Conservation (phyloP, 2,888 invertebrate species). For the Parnassius smintheus region DNA sequence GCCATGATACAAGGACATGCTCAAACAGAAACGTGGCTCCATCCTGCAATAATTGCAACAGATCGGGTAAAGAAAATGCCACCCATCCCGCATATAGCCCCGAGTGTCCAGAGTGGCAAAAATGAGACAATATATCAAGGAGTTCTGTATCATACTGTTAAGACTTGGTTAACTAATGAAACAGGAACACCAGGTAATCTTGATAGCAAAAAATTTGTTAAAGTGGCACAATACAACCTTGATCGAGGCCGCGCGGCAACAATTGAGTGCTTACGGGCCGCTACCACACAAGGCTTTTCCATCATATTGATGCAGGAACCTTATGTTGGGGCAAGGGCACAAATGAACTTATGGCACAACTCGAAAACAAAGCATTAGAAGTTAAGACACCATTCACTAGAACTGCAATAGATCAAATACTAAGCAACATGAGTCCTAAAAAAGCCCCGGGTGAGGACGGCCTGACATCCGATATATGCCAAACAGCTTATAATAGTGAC, state of each 20-base stretch:
- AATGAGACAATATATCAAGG: background rate
- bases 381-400: too few species aligned
- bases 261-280: background rate
- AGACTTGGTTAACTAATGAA: background rate
- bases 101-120: background rate
- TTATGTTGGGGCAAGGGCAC: background rate
- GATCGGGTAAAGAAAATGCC: background rate
- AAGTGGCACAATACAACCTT: too few species aligned
- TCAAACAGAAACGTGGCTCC: background rate
- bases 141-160: background rate
- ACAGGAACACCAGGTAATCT: too few species aligned
- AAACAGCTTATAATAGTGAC: too few species aligned
- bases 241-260: background rate
- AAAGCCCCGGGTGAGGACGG: too few species aligned
- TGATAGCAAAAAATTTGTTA: too few species aligned
- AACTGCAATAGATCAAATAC: too few species aligned
- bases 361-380: too few species aligned
- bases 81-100: background rate
- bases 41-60: background rate
- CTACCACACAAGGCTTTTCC: background rate
- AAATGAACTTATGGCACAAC: too few species aligned
- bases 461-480: too few species aligned
- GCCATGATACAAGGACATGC: too few species aligned
- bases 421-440: too few species aligned
- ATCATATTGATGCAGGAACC: background rate